A percentile compares a stretch with the other conserved stretches of the same genome.
Conservation (phyloP, 2,113 vertebrate species). For the Prinia subflava region DNA sequence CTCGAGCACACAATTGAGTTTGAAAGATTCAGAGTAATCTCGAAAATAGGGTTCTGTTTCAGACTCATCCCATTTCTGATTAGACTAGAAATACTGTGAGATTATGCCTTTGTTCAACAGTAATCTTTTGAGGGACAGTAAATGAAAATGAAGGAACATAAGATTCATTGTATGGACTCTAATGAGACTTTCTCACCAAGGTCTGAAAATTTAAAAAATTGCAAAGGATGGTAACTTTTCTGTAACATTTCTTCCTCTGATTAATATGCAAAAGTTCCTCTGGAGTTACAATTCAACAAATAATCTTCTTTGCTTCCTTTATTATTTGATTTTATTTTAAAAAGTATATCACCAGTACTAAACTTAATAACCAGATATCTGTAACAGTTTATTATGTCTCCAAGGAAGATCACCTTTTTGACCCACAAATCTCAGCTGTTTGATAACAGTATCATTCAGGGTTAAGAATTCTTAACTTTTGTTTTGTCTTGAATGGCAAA, state of each 20-base stretch:
- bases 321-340: background rate
- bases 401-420: background rate
- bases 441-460: background rate
- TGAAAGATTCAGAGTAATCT: background rate
- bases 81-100: background rate
- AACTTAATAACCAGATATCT: background rate
- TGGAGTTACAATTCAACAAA: background rate
- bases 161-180: background rate
- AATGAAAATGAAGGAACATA: background rate
- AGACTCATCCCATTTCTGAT: background rate
- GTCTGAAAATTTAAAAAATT: background rate
- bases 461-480: background rate
- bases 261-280: background rate
- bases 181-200: background rate
- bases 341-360: background rate
- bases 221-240: background rate
- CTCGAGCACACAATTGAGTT: background rate
- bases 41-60: background rate
- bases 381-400: background rate
- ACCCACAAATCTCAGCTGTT: background rate
- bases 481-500: background rate
- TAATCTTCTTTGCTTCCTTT: background rate
- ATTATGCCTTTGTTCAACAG: background rate
- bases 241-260: background rate
- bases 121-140: background rate